Base-by-base conservation (phyloP, 2,797 vertebrate genomes). In the Channallabes apus region DNA sequence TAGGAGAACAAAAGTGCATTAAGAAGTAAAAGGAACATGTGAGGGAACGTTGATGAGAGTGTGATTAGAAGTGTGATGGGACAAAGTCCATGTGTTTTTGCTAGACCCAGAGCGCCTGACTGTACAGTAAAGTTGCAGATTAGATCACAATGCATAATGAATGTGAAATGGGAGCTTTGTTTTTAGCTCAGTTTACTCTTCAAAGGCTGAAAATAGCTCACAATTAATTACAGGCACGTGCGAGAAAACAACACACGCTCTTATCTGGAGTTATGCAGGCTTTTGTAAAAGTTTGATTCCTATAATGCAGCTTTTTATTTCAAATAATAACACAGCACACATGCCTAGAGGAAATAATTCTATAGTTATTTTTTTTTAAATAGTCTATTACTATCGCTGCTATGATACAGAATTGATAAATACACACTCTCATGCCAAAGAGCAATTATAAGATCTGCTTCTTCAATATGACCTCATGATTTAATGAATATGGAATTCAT, bases 221-320 rank as follows among this genome's bases (percentile, higher is more conserved):
- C 91, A 59, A 85, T 89, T 14, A 85, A 82, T 88, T 85, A 72
- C 86, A 77, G 83, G 65, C 56, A 35, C 18, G 17, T 56, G 18
- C 85, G 32, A 87, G 46, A 78, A 82, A 87, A 87, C 56, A 61
- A 76, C 22, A 61, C 80, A 86, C 65, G 75, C n/a, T 56, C 79
- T 86, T 91, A 89, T 90, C 86, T 82, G 65, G 83, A 38, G 29
- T 77, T 87, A 82, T 9, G 85, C 90, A 93, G 88, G 84, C 85
- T 62, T 77, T 62, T 27, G 27, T 56, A 77, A 86, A 65, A 71
- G 88, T 90, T 90, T 88, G 64, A 86, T 85, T 81, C 5, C 79
- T 85, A 76, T 46, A 82, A 73, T 62, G 61, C 35, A 56, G 22
- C 4, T 77, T 69, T n/a, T 54, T 62, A 51, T 84, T 22, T 72